phyloP scores from a whole-genome alignment of 2,888 invertebrate species.

The Himalopsyche kuldschensis region DNA sequence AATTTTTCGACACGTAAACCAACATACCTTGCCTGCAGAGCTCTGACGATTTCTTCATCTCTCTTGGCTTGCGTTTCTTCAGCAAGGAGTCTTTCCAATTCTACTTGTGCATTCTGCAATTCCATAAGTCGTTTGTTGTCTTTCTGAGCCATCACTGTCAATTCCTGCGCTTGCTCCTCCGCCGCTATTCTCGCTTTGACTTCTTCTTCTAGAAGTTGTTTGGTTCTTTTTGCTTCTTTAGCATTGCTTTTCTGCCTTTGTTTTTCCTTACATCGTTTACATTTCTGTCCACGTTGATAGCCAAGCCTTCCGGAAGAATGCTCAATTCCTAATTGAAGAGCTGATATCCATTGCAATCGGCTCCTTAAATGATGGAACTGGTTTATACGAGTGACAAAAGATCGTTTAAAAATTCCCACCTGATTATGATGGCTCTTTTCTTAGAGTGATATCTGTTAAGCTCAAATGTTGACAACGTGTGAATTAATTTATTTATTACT shows the following conservation, averaged over 20 bases:
- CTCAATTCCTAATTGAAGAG: conserved; percentile 70
- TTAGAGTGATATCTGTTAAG: too few species aligned
- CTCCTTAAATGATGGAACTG: conserved; percentile 51
- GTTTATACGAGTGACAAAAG: too few species aligned
- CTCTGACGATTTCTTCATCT: conserved; percentile 80
- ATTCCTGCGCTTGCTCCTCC: conserved; percentile 62
- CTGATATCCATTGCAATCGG: conserved; percentile 76
- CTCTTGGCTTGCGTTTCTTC: conserved; percentile 83
- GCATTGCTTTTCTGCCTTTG: conserved; percentile 60
- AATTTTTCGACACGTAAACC: too few species aligned
- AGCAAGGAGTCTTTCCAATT: conserved; percentile 71
- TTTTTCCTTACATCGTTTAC: conserved; percentile 58
- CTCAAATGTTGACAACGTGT: too few species aligned
- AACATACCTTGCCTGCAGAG: conserved; percentile 63
- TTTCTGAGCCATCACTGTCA: conserved; percentile 69
- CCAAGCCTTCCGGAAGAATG: conserved; percentile 70
- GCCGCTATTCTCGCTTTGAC: conserved; percentile 64
- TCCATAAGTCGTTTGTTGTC: conserved; percentile 75
- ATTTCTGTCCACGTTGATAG: conserved; percentile 66
- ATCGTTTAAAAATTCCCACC: too few species aligned
- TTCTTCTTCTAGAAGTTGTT: conserved; percentile 66
- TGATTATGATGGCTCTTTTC: too few species aligned
- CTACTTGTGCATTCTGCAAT: conserved; percentile 69
- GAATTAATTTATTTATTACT: too few species aligned
- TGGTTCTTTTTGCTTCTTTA: conserved; percentile 61